Evolutionary conservation across 2,888 invertebrate species (phyloP).

Genomic region (Agapostemon virescens): DNA sequence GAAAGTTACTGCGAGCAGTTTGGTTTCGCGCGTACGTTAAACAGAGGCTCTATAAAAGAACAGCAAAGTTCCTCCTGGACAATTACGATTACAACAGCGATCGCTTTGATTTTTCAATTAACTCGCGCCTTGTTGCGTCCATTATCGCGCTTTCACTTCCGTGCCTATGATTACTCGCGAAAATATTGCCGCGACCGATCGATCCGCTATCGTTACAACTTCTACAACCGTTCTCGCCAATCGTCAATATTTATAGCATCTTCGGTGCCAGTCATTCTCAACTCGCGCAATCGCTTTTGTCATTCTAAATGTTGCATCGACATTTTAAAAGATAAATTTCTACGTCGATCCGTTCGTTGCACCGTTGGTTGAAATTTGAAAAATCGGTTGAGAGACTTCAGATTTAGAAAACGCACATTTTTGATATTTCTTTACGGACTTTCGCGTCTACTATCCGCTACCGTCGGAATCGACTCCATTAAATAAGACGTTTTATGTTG

Average conservation of each 20-base stretch:
- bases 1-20: too few relatives aligned
- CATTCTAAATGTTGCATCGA: too few relatives aligned
- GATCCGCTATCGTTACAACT: slow-evolving; percentile 25
- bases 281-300: too few relatives aligned
- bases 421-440: too few relatives aligned
- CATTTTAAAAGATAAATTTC: too few relatives aligned
- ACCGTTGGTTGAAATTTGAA: too few relatives aligned
- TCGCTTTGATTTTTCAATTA: slow-evolving; percentile 10
- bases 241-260: slow-evolving; percentile 1
- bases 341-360: too few relatives aligned
- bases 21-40: not conserved
- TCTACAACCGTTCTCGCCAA: slow-evolving; percentile 28
- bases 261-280: not conserved
- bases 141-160: slow-evolving; percentile 44
- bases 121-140: slow-evolving; percentile 3
- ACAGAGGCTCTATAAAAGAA: not conserved
- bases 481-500: too few relatives aligned
- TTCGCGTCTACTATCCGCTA: too few relatives aligned
- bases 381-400: too few relatives aligned
- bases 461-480: too few relatives aligned
- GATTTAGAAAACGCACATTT: too few relatives aligned
- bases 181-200: slow-evolving; percentile 25
- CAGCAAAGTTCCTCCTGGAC: not conserved
- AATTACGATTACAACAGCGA: not conserved
- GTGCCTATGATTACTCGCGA: slow-evolving; percentile 16